Percentiles rank a stretch among this genome's conserved stretches.
phyloP scores from a whole-genome alignment of 2,888 invertebrate species.

The Aspidiotus destructor region DNA sequence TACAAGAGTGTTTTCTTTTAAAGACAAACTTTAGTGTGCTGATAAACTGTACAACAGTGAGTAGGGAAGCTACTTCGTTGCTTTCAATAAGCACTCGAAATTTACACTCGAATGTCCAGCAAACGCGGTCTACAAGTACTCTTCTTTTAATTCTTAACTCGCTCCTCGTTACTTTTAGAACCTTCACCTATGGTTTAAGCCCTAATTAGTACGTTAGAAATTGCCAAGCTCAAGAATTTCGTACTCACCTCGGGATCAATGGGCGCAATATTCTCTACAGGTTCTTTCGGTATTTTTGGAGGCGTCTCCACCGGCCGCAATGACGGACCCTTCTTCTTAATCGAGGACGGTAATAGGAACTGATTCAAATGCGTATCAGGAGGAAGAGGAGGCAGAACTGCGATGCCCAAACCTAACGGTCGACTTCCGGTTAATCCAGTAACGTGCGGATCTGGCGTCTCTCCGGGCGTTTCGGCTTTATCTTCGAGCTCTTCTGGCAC shows the following conservation, averaged over 20 bases:
- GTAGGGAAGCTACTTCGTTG: too few species aligned
- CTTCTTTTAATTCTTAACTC: too few species aligned
- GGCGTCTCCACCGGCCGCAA: constrained; percentile 47
- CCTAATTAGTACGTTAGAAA: too few species aligned
- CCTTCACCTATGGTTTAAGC: too few species aligned
- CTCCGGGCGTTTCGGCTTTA: constrained; percentile 64
- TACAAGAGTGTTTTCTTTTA: too few species aligned
- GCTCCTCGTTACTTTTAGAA: too few species aligned
- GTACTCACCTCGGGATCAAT: constrained; percentile 50
- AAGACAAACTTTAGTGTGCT: too few species aligned
- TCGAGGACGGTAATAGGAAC: constrained; percentile 49
- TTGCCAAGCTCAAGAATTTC: not conserved
- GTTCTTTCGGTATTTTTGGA: constrained; percentile 44
- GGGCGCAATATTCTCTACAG: constrained; percentile 42
- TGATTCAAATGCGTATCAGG: constrained; percentile 43
- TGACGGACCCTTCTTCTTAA: constrained; percentile 46
- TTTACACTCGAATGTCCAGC: too few species aligned
- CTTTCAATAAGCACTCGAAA: too few species aligned
- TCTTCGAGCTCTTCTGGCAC: constrained; percentile 43
- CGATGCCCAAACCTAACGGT: constrained; percentile 60
- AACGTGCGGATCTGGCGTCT: constrained; percentile 63
- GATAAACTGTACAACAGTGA: too few species aligned
- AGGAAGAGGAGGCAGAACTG: constrained; percentile 46
- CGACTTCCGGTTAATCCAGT: constrained; percentile 69
- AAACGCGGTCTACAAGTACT: too few species aligned